A percentile compares a stretch with the other conserved stretches of the same genome.
These are phyloP conservation scores for Harpalus rubripes DNA, from an alignment of 2,888 invertebrate species.

Conservation along the genomic window DNA sequence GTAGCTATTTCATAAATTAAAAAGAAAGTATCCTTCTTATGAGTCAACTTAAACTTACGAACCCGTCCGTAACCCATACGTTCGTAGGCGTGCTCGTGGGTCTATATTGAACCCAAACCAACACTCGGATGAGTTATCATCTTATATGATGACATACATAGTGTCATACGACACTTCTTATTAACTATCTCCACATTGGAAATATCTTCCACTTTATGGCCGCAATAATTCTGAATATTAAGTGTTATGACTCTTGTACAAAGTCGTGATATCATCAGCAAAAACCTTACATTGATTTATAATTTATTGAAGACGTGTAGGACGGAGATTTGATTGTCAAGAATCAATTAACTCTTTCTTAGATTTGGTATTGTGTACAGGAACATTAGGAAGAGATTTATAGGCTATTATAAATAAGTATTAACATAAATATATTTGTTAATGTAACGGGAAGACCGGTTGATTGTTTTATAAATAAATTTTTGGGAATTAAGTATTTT, in stretches of 20 bases:
- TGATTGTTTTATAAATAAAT: constrained; percentile 6
- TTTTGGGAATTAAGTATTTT: neutral
- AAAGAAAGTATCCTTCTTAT: no score
- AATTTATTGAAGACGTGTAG: constrained; percentile 40
- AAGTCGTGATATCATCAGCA: constrained; percentile 44
- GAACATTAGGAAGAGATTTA: constrained; percentile 29
- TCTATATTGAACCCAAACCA: constrained; percentile 34
- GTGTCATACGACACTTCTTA: constrained; percentile 44
- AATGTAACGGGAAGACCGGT: constrained; percentile 21
- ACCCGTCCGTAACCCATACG: no score
- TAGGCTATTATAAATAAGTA: constrained; percentile 27
- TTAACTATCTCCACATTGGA: constrained; percentile 44
- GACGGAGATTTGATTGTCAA: constrained; percentile 24
- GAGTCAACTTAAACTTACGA: no score
- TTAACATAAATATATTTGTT: constrained; percentile 39
- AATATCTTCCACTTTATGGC: constrained; percentile 36
- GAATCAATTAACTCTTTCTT: constrained; percentile 40
- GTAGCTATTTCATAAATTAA: no score
- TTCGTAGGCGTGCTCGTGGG: constrained; percentile 25
- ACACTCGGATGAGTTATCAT: constrained; percentile 34
- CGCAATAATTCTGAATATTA: constrained; percentile 50
- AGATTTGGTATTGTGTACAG: constrained; percentile 10
- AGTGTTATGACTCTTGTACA: constrained; percentile 50
- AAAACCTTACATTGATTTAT: constrained; percentile 23
- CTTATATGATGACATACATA: constrained; percentile 20